These are phyloP conservation scores for Picathartes gymnocephalus DNA, from an alignment of 2,113 vertebrate genomes.

Conservation along the genomic window DNA sequence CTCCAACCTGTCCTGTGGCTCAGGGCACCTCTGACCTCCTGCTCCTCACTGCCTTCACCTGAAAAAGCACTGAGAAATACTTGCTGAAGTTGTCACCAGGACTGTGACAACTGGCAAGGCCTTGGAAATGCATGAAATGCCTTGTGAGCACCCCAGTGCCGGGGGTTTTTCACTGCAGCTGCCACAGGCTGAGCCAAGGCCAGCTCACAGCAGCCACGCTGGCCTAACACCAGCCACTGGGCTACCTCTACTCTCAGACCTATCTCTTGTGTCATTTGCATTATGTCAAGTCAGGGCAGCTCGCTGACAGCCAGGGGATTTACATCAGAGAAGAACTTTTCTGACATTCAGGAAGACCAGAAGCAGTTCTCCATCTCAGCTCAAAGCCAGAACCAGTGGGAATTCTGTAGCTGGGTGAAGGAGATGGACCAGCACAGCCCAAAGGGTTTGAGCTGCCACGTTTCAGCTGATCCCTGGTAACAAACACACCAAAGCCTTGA, in stretches of 20 bases:
- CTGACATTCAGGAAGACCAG: not conserved
- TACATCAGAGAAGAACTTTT: not conserved
- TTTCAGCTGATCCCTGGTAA: not conserved
- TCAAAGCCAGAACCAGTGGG: not conserved
- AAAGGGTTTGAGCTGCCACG: not conserved
- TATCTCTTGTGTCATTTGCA: not conserved
- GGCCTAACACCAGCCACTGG: not conserved
- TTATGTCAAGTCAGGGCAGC: not conserved
- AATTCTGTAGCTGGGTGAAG: fast-evolving
- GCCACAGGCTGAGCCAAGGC: not conserved
- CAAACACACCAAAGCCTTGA: not conserved
- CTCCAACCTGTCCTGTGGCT: not conserved
- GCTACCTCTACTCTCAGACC: not conserved
- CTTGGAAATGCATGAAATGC: not conserved
- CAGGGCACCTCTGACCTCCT: not conserved
- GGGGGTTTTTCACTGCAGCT: not conserved
- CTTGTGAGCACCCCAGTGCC: fast-evolving
- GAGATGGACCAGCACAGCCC: not conserved
- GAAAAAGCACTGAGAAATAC: not conserved
- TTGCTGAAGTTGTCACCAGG: not conserved
- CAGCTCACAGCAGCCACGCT: not conserved
- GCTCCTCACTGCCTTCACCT: not conserved
- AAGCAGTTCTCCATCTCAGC: not conserved
- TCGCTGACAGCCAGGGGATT: not conserved
- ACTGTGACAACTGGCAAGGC: not conserved